Conservation (phyloP, 2,888 invertebrate genomes). For the Caenorhabditis sp. region DNA sequence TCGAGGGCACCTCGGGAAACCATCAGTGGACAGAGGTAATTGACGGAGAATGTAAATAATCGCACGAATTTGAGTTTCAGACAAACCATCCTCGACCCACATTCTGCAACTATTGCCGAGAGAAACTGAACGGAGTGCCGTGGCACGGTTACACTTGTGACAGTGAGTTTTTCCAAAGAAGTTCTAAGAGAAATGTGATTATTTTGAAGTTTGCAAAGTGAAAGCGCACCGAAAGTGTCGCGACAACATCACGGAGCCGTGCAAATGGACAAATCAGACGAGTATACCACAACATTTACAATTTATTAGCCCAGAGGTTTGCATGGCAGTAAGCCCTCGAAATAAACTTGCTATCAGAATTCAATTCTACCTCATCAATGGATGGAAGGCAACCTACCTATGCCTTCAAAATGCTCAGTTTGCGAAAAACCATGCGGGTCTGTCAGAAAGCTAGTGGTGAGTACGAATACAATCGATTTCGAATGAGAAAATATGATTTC, state of each 20-base stretch:
- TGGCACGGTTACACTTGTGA: slow-evolving; percentile 96
- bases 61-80: slow-evolving; percentile 11
- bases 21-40: slow-evolving; percentile 57
- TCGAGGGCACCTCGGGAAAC: slow-evolving; percentile 53
- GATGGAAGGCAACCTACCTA: slow-evolving; percentile 96
- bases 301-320: slow-evolving; percentile 67
- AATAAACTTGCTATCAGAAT: slow-evolving; percentile 69
- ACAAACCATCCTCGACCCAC: slow-evolving; percentile 67
- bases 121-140: slow-evolving; percentile 91
- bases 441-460: slow-evolving; percentile 81
- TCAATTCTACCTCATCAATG: slow-evolving; percentile 95
- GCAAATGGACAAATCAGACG: slow-evolving; percentile 97
- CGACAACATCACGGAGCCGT: slow-evolving; percentile 91
- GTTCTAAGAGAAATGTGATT: too few species aligned
- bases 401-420: slow-evolving; percentile 91
- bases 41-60: background rate
- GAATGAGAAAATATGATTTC: too few species aligned
- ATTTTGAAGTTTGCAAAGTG: slow-evolving; percentile 89
- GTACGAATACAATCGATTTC: too few species aligned
- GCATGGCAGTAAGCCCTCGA: background rate
- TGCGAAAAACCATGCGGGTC: slow-evolving; percentile 98
- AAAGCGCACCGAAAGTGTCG: slow-evolving; percentile 97
- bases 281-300: slow-evolving; percentile 83
- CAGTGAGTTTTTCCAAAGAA: slow-evolving; percentile 79
- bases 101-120: slow-evolving; percentile 93